phyloP scores from a whole-genome alignment of 23 tunicate species.

The Trididemnum nubilum region DNA sequence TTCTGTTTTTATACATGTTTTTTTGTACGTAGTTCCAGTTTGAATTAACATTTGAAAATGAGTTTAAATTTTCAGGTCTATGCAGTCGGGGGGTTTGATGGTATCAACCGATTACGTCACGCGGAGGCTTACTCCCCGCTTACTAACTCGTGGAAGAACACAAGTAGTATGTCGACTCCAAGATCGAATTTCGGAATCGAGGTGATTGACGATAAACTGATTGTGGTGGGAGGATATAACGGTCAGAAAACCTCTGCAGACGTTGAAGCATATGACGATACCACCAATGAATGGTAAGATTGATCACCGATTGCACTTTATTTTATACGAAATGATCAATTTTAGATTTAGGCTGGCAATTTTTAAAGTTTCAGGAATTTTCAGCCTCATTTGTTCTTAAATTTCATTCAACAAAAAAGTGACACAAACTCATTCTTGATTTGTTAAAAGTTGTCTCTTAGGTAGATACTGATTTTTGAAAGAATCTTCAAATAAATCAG shows the following conservation, averaged over 20 bases:
- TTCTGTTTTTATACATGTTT: no score
- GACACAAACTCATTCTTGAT: no score
- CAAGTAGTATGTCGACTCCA: conserved; percentile 85
- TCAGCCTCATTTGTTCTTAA: no score
- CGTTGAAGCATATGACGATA: conserved; percentile 88
- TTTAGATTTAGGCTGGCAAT: no score
- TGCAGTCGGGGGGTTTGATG: conserved; percentile 96
- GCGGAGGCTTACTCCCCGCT: conserved; percentile 95
- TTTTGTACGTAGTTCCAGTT: no score
- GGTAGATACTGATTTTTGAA: no score
- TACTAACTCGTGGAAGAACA: conserved; percentile 81
- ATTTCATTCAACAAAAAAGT: no score
- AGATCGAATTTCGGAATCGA: conserved; percentile 95
- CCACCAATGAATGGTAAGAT: conserved; percentile 85
- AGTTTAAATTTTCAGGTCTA: conserved; percentile 74
- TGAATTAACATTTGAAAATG: no score
- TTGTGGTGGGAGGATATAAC: conserved; percentile 97
- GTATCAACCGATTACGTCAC: conserved; percentile 75
- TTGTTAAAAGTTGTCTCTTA: no score
- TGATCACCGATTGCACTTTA: neutral
- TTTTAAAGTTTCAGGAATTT: no score
- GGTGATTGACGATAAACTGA: conserved; percentile 77
- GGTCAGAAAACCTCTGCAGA: conserved; percentile 87
- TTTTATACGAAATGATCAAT: no score
- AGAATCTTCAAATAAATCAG: no score